These are phyloP conservation scores for Gymnorhina tibicen DNA, from an alignment of 2,113 vertebrate genomes.

Conservation along the genomic window DNA sequence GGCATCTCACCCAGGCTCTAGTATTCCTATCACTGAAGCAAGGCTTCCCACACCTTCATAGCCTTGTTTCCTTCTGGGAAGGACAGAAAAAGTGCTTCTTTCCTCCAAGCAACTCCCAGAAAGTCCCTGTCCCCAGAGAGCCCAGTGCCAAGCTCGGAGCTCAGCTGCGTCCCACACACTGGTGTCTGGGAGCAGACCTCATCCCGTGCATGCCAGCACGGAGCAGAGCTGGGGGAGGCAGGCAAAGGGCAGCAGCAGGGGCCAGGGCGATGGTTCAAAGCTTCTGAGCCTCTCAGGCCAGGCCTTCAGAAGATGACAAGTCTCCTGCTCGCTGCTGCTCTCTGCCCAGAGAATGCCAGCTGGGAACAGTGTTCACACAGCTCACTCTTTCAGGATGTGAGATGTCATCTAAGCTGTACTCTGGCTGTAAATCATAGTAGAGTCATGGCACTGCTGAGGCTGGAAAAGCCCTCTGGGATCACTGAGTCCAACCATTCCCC, in stretches of 20 bases:
- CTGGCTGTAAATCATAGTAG: neutral
- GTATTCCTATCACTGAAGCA: fast-evolving
- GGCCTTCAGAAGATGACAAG: neutral
- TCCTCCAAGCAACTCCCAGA: neutral
- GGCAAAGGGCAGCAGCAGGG: neutral
- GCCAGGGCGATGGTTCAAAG: neutral
- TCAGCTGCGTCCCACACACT: fast-evolving
- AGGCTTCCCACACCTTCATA: neutral
- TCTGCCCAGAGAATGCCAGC: fast-evolving
- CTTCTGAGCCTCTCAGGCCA: neutral
- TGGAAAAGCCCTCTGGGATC: neutral
- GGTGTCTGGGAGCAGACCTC: neutral
- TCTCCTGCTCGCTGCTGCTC: neutral
- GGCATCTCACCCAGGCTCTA: neutral
- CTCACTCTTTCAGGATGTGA: neutral
- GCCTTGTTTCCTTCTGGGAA: neutral
- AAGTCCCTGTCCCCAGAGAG: neutral
- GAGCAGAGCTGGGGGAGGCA: neutral
- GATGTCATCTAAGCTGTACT: neutral
- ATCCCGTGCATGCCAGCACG: fast-evolving
- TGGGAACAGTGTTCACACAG: neutral
- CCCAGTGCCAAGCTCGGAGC: fast-evolving
- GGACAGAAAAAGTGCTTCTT: neutral
- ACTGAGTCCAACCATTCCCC: neutral
- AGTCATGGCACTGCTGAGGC: neutral